These are phyloP conservation scores for Meteorus cinctellus DNA, from an alignment of 2,888 invertebrate species.

Conservation along the genomic window DNA sequence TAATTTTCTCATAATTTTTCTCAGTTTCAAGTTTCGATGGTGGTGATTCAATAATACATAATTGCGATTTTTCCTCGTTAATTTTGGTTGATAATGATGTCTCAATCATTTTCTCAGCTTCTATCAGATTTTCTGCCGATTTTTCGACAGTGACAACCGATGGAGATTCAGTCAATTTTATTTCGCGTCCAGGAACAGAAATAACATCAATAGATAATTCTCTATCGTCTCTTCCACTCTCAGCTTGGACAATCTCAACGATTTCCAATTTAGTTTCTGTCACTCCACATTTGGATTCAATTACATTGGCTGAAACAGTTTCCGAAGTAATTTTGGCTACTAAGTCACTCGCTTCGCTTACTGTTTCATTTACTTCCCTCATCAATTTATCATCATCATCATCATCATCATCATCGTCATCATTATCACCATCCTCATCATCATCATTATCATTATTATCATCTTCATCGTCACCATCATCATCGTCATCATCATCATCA, in stretches of 20 bases:
- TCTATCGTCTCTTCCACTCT: slow-evolving; percentile 57
- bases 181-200: neutral
- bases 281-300: slow-evolving; percentile 39
- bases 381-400: slow-evolving; percentile 42
- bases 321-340: slow-evolving; percentile 14
- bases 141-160: neutral
- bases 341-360: slow-evolving; percentile 37
- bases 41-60: neutral
- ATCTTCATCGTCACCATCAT: too few relatives aligned
- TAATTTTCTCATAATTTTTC: slow-evolving; percentile 13
- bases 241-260: slow-evolving; percentile 67
- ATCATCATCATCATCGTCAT: slow-evolving; percentile 3
- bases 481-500: too few relatives aligned
- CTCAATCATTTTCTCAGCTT: neutral
- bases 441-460: too few relatives aligned
- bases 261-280: slow-evolving; percentile 63
- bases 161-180: neutral
- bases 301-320: slow-evolving; percentile 6
- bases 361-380: slow-evolving; percentile 44
- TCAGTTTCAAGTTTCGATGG: slow-evolving; percentile 38
- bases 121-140: slow-evolving; percentile 1
- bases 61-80: neutral
- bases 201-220: neutral
- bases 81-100: neutral
- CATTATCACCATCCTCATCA: too few relatives aligned